These are phyloP conservation scores for Diogma glabrata DNA, from an alignment of 2,888 invertebrate genomes.

Conservation along the genomic window DNA sequence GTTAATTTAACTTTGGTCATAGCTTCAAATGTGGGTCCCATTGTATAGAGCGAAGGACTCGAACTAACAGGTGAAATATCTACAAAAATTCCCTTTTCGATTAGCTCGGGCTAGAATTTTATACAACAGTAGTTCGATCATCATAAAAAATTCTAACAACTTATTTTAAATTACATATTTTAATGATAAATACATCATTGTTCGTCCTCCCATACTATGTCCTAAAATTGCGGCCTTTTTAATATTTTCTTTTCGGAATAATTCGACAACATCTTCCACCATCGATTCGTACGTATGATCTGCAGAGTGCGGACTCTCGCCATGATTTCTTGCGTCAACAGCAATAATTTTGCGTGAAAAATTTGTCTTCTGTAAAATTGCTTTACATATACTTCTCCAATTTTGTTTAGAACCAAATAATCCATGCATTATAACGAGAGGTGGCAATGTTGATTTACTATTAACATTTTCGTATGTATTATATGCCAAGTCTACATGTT, in stretches of 20 bases:
- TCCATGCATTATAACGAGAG: slow-evolving; percentile 79
- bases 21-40: slow-evolving; percentile 50
- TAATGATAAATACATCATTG: slow-evolving; percentile 75
- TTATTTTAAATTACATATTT: slow-evolving; percentile 43
- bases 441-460: slow-evolving; percentile 35
- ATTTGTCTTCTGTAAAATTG: slow-evolving; percentile 42
- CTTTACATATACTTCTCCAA: slow-evolving; percentile 72
- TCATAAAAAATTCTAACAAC: not conserved
- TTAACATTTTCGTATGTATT: slow-evolving; percentile 49
- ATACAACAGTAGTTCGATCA: not conserved
- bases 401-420: slow-evolving; percentile 77
- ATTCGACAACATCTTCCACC: slow-evolving; percentile 57
- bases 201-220: slow-evolving; percentile 94
- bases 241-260: slow-evolving; percentile 52
- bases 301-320: slow-evolving; percentile 73
- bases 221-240: slow-evolving; percentile 62
- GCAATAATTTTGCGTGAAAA: slow-evolving; percentile 57
- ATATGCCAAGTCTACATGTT: slow-evolving; percentile 52
- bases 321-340: slow-evolving; percentile 90
- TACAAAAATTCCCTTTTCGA: slow-evolving; percentile 55
- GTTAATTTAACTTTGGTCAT: slow-evolving; percentile 51
- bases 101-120: slow-evolving; percentile 41
- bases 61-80: slow-evolving; percentile 56
- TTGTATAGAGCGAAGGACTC: slow-evolving; percentile 47
- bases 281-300: slow-evolving; percentile 66